A percentile compares a stretch with the other conserved stretches of the same genome.
phyloP scores from a whole-genome alignment of 2,888 invertebrate genomes.

The Osmoderma eremita region DNA sequence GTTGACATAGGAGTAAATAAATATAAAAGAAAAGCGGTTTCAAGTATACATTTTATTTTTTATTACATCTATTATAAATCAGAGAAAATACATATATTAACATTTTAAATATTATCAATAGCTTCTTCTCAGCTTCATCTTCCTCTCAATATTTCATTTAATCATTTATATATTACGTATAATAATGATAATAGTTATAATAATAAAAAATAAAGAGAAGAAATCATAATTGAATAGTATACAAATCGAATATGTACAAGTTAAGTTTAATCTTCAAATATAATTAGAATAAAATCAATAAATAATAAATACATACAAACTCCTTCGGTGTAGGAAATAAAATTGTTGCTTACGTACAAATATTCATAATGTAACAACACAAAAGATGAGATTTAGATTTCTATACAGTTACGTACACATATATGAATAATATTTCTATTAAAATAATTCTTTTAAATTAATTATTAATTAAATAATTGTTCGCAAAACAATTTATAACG shows the following conservation, averaged over 20 bases:
- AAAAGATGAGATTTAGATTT: constrained; percentile 20
- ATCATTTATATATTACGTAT: constrained; percentile 20
- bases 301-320: constrained; percentile 41
- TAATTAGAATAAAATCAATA: constrained; percentile 41
- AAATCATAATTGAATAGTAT: constrained; percentile 40
- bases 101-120: constrained; percentile 29
- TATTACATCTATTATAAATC: constrained; percentile 40
- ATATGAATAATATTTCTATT: not conserved
- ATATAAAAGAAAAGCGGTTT: not conserved
- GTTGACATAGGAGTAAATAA: too few relatives aligned
- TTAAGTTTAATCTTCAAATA: constrained; percentile 31
- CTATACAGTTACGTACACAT: constrained; percentile 19
- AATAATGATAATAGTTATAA: constrained; percentile 26
- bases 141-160: constrained; percentile 4
- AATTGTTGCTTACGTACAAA: constrained; percentile 9
- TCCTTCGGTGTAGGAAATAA: constrained; percentile 15
- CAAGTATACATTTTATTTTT: constrained; percentile 42
- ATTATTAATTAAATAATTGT: constrained; percentile 4
- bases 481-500: constrained; percentile 12
- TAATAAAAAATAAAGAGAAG: constrained; percentile 18
- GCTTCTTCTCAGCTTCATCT: constrained; percentile 8
- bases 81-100: constrained; percentile 40
- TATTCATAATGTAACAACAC: not conserved
- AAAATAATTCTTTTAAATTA: too few relatives aligned
- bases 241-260: constrained; percentile 39